A percentile compares a stretch with the other conserved stretches of the same genome.
Evolutionary conservation across 2,888 invertebrate species (phyloP).

Genomic region (Heteromyza rotundicornis): DNA sequence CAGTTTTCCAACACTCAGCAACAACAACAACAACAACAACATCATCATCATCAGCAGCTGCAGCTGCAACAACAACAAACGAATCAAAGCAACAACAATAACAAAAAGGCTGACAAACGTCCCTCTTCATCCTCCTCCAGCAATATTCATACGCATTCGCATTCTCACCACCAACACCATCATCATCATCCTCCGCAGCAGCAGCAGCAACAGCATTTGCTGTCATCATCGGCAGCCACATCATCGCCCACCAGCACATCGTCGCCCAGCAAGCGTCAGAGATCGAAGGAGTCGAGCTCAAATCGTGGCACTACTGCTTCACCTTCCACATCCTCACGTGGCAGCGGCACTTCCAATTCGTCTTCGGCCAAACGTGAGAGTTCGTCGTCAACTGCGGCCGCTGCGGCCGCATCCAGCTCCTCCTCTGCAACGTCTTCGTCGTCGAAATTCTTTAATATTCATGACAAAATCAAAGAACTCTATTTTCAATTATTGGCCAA

Average conservation of each 20-base stretch:
- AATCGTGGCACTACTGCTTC: conserved; percentile 44
- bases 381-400: conserved; percentile 17
- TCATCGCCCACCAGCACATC: conserved; percentile 48
- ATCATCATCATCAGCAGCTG: conserved; percentile 18
- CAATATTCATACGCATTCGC: no score
- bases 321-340: conserved; percentile 36
- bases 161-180: conserved; percentile 29
- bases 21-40: conserved; percentile 32
- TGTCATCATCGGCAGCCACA: conserved; percentile 23
- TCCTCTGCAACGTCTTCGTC: conserved; percentile 27
- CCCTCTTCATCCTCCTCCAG: conserved; percentile 31
- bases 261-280: conserved; percentile 58
- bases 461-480: conserved; percentile 60
- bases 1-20: conserved; percentile 24
- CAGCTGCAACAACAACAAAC: conserved; percentile 28
- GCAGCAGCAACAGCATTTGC: conserved; percentile 41
- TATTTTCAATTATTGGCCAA: conserved; percentile 58
- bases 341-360: conserved; percentile 5
- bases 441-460: conserved; percentile 57
- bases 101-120: conserved; percentile 43
- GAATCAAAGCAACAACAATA: conserved; percentile 25
- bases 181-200: conserved; percentile 35
- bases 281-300: conserved; percentile 41
- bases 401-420: conserved; percentile 10
- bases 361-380: conserved; percentile 17